Evolutionary conservation across 2,888 invertebrate species (phyloP).

Genomic region (Palloptera scutellata): DNA sequence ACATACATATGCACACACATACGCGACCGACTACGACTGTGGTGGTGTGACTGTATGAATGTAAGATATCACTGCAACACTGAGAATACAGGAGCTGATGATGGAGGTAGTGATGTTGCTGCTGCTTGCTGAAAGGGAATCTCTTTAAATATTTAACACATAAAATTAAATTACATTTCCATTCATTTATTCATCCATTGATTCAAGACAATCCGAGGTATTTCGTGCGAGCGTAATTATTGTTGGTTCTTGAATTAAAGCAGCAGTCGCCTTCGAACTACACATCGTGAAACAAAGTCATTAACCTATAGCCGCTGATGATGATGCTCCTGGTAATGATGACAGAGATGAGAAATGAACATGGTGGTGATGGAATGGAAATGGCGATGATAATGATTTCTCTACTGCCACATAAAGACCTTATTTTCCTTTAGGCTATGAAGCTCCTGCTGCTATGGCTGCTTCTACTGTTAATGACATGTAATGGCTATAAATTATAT

Average conservation of each 20-base stretch:
- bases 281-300: not conserved
- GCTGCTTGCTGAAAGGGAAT: not conserved
- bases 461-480: slow-evolving; percentile 52
- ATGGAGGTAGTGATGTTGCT: not conserved
- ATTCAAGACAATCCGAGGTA: not conserved
- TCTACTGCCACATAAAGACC: not conserved
- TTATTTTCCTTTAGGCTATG: not conserved
- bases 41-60: too few relatives aligned
- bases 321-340: too few relatives aligned
- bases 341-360: too few relatives aligned
- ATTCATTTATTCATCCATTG: not conserved
- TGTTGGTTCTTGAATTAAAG: too few relatives aligned
- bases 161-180: not conserved
- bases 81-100: slow-evolving; percentile 15
- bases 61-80: not conserved
- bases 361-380: too few relatives aligned
- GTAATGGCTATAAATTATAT: slow-evolving; percentile 58
- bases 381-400: not conserved
- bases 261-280: too few relatives aligned
- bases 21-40: not conserved
- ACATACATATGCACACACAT: slow-evolving; percentile 28
- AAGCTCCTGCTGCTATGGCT: slow-evolving; percentile 30
- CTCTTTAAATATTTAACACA: too few relatives aligned
- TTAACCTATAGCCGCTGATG: not conserved
- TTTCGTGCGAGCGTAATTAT: not conserved